Evolutionary conservation across 2,888 invertebrate genomes (phyloP).

Genomic region (Heliconius sara): DNA sequence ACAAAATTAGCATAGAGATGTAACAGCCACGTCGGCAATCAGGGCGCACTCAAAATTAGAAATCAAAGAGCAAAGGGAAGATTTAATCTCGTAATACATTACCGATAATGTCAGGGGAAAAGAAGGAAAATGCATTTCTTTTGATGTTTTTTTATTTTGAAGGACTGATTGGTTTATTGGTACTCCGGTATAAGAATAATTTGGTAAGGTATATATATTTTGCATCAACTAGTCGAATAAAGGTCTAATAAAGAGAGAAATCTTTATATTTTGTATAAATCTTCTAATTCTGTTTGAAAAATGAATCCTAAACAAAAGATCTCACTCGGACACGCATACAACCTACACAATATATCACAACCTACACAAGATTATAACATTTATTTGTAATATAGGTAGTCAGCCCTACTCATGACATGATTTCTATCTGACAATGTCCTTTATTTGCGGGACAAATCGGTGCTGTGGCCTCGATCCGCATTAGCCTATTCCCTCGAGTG

Average conservation of each 20-base stretch:
- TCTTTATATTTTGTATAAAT: neutral
- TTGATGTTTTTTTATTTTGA: neutral
- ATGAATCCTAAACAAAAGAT: neutral
- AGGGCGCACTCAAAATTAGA: slow-evolving; percentile 35
- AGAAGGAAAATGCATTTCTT: neutral
- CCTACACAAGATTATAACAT: neutral
- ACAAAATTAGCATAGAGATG: slow-evolving; percentile 42
- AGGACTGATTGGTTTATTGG: neutral
- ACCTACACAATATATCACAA: neutral
- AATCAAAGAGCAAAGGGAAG: slow-evolving; percentile 41
- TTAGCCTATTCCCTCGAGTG: slow-evolving; percentile 20
- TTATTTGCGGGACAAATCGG: slow-evolving; percentile 25
- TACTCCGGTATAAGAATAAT: neutral
- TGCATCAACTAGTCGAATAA: too few species aligned
- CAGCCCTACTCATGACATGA: slow-evolving; percentile 1
- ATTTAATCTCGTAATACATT: slow-evolving; percentile 15
- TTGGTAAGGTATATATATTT: neutral
- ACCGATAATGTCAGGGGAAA: neutral
- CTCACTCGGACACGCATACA: neutral
- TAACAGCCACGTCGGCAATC: slow-evolving; percentile 29
- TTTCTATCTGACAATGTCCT: slow-evolving; percentile 26
- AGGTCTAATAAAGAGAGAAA: neutral
- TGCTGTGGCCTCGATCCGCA: slow-evolving; percentile 21
- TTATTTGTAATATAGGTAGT: neutral
- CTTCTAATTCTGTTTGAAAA: neutral